phyloP scores from a whole-genome alignment of 2,888 invertebrate genomes.

The Ormyrus rosae region DNA sequence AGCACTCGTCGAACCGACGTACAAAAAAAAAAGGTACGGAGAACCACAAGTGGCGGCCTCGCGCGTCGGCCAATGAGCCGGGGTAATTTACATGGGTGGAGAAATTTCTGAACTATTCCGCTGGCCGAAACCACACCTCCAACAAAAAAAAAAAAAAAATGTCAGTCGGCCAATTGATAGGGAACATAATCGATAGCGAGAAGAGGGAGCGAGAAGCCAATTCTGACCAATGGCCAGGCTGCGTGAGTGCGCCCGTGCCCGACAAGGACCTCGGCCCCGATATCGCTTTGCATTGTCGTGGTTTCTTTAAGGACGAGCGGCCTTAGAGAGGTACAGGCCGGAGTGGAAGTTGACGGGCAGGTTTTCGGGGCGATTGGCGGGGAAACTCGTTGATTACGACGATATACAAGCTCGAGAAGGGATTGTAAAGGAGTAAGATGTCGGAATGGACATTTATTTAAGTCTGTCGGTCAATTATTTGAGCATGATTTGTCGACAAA shows the following conservation, averaged over 20 bases:
- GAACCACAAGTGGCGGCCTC: slow-evolving; percentile 13
- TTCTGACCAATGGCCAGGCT: slow-evolving; percentile 40
- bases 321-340: too few species aligned
- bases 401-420: too few species aligned
- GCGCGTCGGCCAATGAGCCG: slow-evolving; percentile 32
- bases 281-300: too few species aligned
- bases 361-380: too few species aligned
- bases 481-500: too few species aligned
- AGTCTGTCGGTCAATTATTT: too few species aligned
- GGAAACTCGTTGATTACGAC: too few species aligned
- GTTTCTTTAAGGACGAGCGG: too few species aligned
- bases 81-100: slow-evolving; percentile 50
- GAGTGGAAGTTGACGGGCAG: too few species aligned
- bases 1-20: not conserved
- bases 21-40: not conserved
- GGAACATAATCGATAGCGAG: slow-evolving; percentile 39
- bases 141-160: not conserved
- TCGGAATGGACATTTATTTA: too few species aligned
- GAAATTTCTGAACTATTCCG: slow-evolving; percentile 12
- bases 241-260: not conserved
- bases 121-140: slow-evolving; percentile 45
- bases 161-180: slow-evolving; percentile 49
- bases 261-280: too few species aligned
- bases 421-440: too few species aligned
- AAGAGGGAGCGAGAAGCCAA: slow-evolving; percentile 19